Evolutionary conservation across 2,797 vertebrate genomes (phyloP).

Genomic region (Sternotherus odoratus): DNA sequence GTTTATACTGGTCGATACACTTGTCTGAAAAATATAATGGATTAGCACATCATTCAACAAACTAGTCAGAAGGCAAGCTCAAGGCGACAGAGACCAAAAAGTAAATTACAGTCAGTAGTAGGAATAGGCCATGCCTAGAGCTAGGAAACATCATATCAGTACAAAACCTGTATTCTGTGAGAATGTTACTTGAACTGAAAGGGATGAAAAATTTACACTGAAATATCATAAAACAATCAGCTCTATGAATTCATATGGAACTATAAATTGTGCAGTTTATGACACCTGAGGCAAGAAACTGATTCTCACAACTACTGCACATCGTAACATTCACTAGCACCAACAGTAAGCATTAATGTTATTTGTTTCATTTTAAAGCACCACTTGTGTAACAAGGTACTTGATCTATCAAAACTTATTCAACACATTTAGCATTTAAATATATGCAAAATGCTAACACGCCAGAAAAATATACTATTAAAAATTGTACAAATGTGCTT

Average conservation of each 20-base stretch:
- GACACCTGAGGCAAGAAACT: slow-evolving; percentile 34
- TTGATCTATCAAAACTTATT: slow-evolving; percentile 38
- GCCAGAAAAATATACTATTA: slow-evolving; percentile 2
- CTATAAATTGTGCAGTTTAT: slow-evolving; percentile 63
- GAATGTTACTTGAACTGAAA: slow-evolving; percentile 74
- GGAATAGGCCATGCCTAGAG: slow-evolving; percentile 85
- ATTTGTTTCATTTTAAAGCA: slow-evolving; percentile 42
- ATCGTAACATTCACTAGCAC: background rate
- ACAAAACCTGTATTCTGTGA: slow-evolving; percentile 80
- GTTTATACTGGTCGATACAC: slow-evolving; percentile 96
- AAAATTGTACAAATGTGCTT: background rate
- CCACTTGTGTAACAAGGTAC: slow-evolving; percentile 35
- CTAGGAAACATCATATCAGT: slow-evolving; percentile 89
- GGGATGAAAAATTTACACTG: slow-evolving; percentile 77
- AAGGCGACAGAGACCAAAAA: slow-evolving; percentile 90
- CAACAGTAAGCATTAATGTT: slow-evolving; percentile 29
- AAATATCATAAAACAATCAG: slow-evolving; percentile 82
- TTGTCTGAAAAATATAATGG: slow-evolving; percentile 97
- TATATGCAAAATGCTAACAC: background rate
- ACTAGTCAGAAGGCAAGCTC: slow-evolving; percentile 89
- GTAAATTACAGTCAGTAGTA: slow-evolving; percentile 91
- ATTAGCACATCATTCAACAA: slow-evolving; percentile 96
- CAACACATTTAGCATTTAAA: slow-evolving; percentile 39
- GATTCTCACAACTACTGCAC: background rate
- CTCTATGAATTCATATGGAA: slow-evolving; percentile 58